Evolutionary conservation across 2,113 vertebrate genomes (phyloP).

Genomic region (Conger conger): DNA sequence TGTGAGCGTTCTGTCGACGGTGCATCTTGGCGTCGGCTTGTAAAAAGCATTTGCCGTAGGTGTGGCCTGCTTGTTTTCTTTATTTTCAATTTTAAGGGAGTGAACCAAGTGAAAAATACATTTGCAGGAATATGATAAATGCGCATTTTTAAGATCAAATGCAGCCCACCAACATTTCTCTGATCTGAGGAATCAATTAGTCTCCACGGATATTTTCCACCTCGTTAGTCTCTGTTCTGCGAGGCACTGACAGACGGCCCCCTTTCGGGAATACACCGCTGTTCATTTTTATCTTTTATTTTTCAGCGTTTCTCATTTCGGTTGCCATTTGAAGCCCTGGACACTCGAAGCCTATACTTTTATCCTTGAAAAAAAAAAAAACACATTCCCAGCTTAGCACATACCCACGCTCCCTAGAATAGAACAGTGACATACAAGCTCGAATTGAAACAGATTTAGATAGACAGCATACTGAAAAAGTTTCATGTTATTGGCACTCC

Average conservation of each 20-base stretch:
- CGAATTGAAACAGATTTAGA: neutral
- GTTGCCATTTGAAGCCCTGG: neutral
- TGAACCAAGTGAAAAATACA: neutral
- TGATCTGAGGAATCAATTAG: neutral
- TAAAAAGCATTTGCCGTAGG: neutral
- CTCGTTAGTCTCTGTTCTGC: neutral
- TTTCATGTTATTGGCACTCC: neutral
- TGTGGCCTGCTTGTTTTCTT: neutral
- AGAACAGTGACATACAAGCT: neutral
- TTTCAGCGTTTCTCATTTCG: neutral
- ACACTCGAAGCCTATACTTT: neutral
- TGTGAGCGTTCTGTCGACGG: neutral
- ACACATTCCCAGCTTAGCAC: neutral
- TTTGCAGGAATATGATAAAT: neutral
- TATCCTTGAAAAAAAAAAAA: neutral
- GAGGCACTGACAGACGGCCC: neutral
- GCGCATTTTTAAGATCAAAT: neutral
- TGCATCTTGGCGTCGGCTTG: neutral
- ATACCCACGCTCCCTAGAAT: neutral
- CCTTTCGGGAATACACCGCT: neutral
- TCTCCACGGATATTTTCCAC: neutral
- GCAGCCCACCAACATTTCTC: neutral
- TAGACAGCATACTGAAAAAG: neutral
- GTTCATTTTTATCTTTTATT: neutral
- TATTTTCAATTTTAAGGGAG: neutral